Conservation (phyloP, 1,140 invertebrate genomes). For the Meloidogyne hapla region DNA sequence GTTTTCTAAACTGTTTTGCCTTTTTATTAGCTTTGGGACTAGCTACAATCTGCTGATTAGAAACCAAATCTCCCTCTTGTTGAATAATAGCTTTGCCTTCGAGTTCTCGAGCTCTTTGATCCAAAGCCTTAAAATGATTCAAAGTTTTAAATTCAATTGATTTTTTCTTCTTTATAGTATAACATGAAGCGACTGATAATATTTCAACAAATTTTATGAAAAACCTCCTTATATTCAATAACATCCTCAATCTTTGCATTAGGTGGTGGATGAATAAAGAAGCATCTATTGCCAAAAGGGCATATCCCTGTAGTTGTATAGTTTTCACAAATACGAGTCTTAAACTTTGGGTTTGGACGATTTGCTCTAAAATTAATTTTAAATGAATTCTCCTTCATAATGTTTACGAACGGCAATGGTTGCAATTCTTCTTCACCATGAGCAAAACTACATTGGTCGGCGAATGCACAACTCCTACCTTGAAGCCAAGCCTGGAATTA, state of each 20-base stretch:
- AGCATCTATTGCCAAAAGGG: not conserved
- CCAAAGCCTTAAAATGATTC: not conserved
- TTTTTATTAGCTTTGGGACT: not conserved
- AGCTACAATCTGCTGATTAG: not conserved
- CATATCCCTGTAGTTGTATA: not conserved
- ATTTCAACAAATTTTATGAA: no score
- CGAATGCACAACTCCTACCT: not conserved
- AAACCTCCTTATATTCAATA: not conserved
- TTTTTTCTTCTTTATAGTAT: no score
- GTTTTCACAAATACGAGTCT: not conserved
- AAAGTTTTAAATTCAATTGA: no score
- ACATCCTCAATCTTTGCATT: not conserved
- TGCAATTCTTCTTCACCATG: not conserved
- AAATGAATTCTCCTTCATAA: not conserved
- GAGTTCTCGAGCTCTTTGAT: not conserved
- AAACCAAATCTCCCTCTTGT: not conserved
- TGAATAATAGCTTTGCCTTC: not conserved
- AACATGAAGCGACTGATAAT: no score
- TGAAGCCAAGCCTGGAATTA: not conserved
- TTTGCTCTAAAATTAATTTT: not conserved
- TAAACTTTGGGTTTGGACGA: not conserved
- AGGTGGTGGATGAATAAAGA: slow-evolving; percentile 5
- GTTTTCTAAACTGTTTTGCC: not conserved
- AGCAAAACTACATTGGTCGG: not conserved
- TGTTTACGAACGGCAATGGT: not conserved